Evolutionary conservation across 2,888 invertebrate genomes (phyloP).

Genomic region (Epicampocera succincta): DNA sequence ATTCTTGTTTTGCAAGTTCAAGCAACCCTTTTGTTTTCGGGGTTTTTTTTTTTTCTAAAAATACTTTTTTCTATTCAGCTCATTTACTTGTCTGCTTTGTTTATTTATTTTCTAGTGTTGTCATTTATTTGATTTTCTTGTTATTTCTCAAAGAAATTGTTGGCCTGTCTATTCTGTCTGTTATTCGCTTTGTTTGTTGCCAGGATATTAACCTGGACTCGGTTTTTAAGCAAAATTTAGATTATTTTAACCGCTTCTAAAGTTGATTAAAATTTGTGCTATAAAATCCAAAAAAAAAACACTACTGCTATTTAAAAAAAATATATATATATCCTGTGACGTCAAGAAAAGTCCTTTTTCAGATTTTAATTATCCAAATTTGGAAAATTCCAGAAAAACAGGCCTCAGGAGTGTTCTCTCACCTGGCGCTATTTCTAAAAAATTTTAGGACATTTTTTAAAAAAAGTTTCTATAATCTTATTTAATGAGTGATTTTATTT

Average conservation of each 20-base stretch:
- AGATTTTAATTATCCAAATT: too few species aligned
- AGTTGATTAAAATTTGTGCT: too few species aligned
- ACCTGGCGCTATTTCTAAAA: too few species aligned
- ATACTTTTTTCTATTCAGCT: not conserved
- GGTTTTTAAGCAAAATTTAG: not conserved
- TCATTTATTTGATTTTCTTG: constrained; percentile 28
- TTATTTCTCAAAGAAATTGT: constrained; percentile 27
- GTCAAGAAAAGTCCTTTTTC: too few species aligned
- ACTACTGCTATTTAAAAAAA: too few species aligned
- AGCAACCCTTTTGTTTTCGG: constrained; percentile 23
- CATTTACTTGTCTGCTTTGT: constrained; percentile 52
- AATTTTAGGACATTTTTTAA: too few species aligned
- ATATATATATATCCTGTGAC: too few species aligned
- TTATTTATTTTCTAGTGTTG: constrained; percentile 42
- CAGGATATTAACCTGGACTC: constrained; percentile 49
- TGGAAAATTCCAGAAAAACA: too few species aligned
- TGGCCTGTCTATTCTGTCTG: constrained; percentile 38
- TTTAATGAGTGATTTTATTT: too few species aligned
- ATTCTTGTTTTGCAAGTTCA: constrained; percentile 10
- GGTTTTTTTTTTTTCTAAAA: constrained; percentile 9
- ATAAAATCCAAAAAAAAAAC: too few species aligned
- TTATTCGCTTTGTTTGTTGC: constrained; percentile 37
- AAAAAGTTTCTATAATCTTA: too few species aligned
- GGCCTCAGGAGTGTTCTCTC: too few species aligned
- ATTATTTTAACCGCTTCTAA: not conserved